Base-by-base conservation (phyloP, 1,140 invertebrate genomes). In the Drosophila neocordata region DNA sequence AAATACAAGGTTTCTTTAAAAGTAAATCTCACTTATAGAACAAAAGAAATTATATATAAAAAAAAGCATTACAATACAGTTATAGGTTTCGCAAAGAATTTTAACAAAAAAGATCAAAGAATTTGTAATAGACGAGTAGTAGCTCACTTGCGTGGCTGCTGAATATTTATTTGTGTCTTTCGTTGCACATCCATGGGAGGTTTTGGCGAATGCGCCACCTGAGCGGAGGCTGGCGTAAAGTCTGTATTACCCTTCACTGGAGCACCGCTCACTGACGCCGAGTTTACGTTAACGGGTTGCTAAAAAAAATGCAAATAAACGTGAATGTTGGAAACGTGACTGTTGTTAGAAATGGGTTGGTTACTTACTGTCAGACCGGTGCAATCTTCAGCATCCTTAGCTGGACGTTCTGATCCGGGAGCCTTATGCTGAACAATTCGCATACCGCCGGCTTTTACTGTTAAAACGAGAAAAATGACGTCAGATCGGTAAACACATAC, bases 361-460 rank as follows among this genome's bases (percentile, higher is more conserved):
- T 38, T 35, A 66, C 52, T 77, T 78, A 91, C 91, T 51, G 90
- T 91, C n/a, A 91, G 74, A 38, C 91, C 91, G 22, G 90, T 91
- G 65, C 90, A 91, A 72, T 92, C 91, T 41, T 93, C 91, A 7
- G 92, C 84, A 81, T 94, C 93, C 84, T 95, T 95, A 2, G 92
- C 82, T 24, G 95, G 93, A 68, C 94, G 93, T 59, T 95, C 94
- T 0, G 93, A 87, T 41, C 94, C 94, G 2, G 95, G 94, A 5
- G 93, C 92, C 92, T 97, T 97, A 84, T 98, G 95, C 78, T 98
- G 97, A 4, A 96, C 97, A 83, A 98, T 97, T 69, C 97, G 93
- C 97, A 97, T 98, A 1, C 96, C 96, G 18, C 97, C 97, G 69
- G 96, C 97, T 93, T 97, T 98, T 0, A 97, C 97, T 97, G 92